Base-by-base conservation (phyloP, 2,113 vertebrate species). In the Stictonetta naevosa region DNA sequence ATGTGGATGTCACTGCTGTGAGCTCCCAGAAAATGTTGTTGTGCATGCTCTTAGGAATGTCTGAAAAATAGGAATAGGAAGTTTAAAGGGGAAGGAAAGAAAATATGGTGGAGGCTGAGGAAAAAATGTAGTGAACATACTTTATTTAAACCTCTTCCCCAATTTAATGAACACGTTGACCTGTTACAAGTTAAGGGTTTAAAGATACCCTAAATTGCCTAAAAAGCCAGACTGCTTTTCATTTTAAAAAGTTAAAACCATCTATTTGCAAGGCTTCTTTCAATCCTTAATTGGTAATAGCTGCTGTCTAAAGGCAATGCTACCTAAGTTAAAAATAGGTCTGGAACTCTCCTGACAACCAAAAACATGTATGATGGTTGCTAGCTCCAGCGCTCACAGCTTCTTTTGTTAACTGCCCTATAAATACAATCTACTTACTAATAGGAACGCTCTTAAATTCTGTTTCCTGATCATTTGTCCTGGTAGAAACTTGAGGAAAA, bases 281-380 rank as follows among this genome's bases (percentile, higher is more conserved):
- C 74, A 92, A 21, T 85, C 92, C 89, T 91, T 96, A 93, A 68
- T 84, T 92, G 75, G 93, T 28, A 81, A 76, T 59, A 68, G 78
- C 76, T 90, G 36, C 42, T 66, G 33, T 67, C 26, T 58, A 63
- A 83, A 60, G 69, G 77, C 38, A 89, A 4, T 48, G 83, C 52
- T 83, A 87, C 76, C 55, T 29, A 13, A 31, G 59, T 86, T 96
- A 94, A 93, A 96, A 94, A 91, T 90, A 88, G 72, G 31, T 16
- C 72, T 64, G 44, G 66, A 68, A 13, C 40, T 40, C 46, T 28
- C 15, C 62, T 8, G 26, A 34, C 50, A 75, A 10, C 44, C 80
- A 13, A 44, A 83, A 72, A 3, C 46, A 19, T 50, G 36, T 82
- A 28, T 16, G 52, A 56, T 42, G 55, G 64, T 48, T 82, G 36